Percentiles rank a stretch among this genome's conserved stretches.
These are phyloP conservation scores for Pyrgilauda ruficollis DNA, from an alignment of 2,113 vertebrate species.

Conservation along the genomic window DNA sequence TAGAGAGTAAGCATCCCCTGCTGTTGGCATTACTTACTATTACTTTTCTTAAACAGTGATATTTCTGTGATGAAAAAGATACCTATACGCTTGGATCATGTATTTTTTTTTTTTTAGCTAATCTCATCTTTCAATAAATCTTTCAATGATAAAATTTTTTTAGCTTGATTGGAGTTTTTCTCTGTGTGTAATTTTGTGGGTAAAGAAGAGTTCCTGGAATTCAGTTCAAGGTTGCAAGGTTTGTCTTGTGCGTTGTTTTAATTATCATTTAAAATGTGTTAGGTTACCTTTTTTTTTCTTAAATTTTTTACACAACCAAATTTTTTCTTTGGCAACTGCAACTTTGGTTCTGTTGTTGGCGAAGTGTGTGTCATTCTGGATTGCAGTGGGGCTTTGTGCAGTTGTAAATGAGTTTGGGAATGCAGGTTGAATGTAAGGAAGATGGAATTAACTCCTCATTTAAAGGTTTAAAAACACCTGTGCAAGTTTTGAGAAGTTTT, in stretches of 20 bases:
- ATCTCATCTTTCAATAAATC: neutral
- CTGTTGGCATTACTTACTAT: neutral
- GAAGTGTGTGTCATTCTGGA: neutral
- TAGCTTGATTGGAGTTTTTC: neutral
- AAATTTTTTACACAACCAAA: neutral
- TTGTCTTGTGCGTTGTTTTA: neutral
- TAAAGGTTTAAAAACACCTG: neutral
- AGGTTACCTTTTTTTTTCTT: neutral
- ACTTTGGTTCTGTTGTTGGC: neutral
- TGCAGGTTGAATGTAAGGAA: neutral
- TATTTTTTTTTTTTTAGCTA: neutral
- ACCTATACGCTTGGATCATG: neutral
- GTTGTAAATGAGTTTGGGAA: neutral
- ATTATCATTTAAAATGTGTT: neutral
- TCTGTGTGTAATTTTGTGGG: neutral
- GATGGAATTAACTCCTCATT: neutral
- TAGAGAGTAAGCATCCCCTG: neutral
- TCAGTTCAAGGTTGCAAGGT: rapidly evolving
- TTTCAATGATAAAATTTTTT: neutral
- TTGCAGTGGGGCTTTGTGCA: neutral
- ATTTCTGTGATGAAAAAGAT: neutral
- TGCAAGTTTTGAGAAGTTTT: neutral
- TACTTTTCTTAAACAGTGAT: neutral
- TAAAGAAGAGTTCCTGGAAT: neutral
- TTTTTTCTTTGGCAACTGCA: neutral